Conservation (phyloP, 2,888 invertebrate genomes). For the Cosmorhoe ocellata region DNA sequence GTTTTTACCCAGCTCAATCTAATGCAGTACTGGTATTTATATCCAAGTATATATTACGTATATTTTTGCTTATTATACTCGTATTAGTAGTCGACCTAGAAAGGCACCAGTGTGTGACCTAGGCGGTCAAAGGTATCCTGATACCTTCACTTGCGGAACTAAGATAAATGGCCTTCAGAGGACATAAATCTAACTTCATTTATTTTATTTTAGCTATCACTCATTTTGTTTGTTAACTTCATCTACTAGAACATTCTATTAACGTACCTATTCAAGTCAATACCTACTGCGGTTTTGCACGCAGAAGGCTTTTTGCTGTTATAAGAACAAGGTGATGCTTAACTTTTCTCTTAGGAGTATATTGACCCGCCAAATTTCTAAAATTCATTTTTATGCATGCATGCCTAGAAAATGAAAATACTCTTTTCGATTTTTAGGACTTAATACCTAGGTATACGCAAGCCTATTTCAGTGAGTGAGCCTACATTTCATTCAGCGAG, state of each 20-base stretch:
- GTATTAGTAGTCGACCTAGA: slow-evolving; percentile 74
- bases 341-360: no score
- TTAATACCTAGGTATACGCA: no score
- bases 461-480: no score
- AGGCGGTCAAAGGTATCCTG: slow-evolving; percentile 64
- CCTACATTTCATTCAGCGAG: no score
- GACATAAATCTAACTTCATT: slow-evolving; percentile 3
- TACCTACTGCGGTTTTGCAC: no score
- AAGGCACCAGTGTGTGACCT: slow-evolving; percentile 59
- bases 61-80: slow-evolving; percentile 31
- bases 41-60: slow-evolving; percentile 6
- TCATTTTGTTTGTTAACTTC: slow-evolving; percentile 27
- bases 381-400: no score
- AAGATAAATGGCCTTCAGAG: slow-evolving; percentile 31
- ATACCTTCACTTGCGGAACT: slow-evolving; percentile 65
- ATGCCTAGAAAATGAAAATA: no score
- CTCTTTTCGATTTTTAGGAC: no score
- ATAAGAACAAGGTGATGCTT: no score
- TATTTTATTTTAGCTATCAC: slow-evolving; percentile 12
- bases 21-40: not conserved
- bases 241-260: slow-evolving; percentile 1
- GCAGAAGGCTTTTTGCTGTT: no score
- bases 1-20: not conserved
- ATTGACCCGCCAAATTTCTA: no score
- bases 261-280: not conserved